Conservation (phyloP, 1,140 invertebrate genomes). For the Myzus persicae region DNA sequence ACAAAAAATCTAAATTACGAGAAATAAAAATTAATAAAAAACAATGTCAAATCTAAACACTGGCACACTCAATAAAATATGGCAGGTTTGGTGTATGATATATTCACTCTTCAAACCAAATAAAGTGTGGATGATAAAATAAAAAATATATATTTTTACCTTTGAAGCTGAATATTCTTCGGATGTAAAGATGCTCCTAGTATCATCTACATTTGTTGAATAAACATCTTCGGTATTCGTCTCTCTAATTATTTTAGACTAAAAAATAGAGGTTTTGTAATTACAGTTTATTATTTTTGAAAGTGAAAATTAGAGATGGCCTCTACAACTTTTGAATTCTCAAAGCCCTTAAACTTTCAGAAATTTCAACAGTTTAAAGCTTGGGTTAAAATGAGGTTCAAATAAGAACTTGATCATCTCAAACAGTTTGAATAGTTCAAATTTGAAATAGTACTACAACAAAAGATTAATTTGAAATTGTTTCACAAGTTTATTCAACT, state of each 20-base stretch:
- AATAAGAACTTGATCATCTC: too few relatives aligned
- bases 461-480: too few relatives aligned
- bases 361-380: too few relatives aligned
- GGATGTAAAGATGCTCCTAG: slow-evolving; percentile 22
- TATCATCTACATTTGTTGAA: neutral
- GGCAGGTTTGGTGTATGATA: slow-evolving; percentile 31
- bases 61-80: slow-evolving; percentile 44
- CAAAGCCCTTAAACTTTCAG: too few relatives aligned
- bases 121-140: slow-evolving; percentile 24
- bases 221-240: slow-evolving; percentile 43
- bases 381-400: too few relatives aligned
- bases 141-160: slow-evolving; percentile 50
- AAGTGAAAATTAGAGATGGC: neutral
- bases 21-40: slow-evolving; percentile 47
- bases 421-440: too few relatives aligned
- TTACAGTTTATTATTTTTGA: neutral
- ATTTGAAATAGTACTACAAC: too few relatives aligned
- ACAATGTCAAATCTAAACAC: slow-evolving; percentile 51
- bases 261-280: neutral
- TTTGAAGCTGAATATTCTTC: slow-evolving; percentile 58
- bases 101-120: slow-evolving; percentile 55
- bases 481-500: too few relatives aligned
- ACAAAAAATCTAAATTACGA: slow-evolving; percentile 58
- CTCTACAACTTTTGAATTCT: too few relatives aligned
- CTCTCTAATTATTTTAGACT: slow-evolving; percentile 43